Conservation (phyloP, 2,797 vertebrate genomes). For the Mormyrus proboscirostris region DNA sequence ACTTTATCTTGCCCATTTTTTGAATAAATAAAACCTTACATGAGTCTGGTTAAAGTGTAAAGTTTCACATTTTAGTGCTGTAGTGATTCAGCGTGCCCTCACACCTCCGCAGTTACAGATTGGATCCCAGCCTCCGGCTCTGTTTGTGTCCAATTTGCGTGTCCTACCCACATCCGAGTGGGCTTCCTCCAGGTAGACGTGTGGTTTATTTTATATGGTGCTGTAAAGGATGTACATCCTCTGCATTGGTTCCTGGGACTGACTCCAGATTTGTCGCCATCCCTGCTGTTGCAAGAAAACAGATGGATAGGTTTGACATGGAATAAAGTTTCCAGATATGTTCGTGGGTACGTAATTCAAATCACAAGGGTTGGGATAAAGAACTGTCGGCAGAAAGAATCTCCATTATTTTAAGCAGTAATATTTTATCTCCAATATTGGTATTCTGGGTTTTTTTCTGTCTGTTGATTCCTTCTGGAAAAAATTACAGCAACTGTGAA, state of each 20-base stretch:
- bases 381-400: neutral
- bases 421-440: neutral
- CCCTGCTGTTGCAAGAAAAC: neutral
- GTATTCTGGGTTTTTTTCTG: neutral
- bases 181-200: neutral
- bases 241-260: neutral
- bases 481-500: neutral
- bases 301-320: neutral
- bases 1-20: neutral
- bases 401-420: neutral
- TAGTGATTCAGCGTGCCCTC: neutral
- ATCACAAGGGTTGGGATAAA: neutral
- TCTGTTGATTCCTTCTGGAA: neutral
- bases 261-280: neutral
- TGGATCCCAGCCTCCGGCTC: neutral
- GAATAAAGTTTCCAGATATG: neutral
- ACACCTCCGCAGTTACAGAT: neutral
- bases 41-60: neutral
- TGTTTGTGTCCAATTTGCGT: neutral
- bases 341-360: neutral
- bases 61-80: neutral
- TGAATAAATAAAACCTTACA: neutral
- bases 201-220: neutral
- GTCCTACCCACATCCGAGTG: neutral
- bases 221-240: neutral